A percentile compares a stretch with the other conserved stretches of the same genome.
Evolutionary conservation across 2,113 vertebrate genomes (phyloP).

Genomic region (Rhodinocichla rosea): DNA sequence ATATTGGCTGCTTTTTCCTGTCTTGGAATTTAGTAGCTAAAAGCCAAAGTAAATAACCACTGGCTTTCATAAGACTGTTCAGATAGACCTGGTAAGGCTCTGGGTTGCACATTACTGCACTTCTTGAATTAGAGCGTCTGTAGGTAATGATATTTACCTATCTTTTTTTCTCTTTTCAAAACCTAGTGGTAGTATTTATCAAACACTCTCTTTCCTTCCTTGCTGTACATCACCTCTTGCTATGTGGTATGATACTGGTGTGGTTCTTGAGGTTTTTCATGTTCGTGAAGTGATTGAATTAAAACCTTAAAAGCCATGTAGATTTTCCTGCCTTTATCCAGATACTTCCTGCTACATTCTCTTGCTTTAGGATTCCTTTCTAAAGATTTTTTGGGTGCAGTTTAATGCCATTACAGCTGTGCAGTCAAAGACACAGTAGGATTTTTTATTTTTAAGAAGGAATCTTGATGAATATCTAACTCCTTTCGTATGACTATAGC

Average conservation of each 20-base stretch:
- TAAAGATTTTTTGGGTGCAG: neutral
- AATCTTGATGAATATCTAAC: neutral
- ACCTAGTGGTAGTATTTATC: neutral
- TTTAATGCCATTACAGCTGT: neutral
- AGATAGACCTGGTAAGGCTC: neutral
- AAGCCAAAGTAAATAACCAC: neutral
- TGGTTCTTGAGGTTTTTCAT: neutral
- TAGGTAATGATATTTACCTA: neutral
- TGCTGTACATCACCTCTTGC: neutral
- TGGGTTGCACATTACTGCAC: neutral
- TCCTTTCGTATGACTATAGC: neutral
- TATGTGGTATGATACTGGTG: neutral
- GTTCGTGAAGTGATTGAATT: neutral
- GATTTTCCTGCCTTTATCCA: neutral
- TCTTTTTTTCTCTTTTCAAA: neutral
- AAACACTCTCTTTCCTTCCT: neutral
- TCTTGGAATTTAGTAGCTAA: neutral
- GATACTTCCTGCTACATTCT: neutral
- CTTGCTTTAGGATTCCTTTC: neutral
- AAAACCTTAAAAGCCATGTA: accelerated
- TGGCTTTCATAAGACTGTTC: neutral
- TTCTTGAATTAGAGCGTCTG: neutral
- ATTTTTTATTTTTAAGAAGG: neutral
- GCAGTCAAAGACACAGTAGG: neutral
- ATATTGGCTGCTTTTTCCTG: neutral